A percentile compares a stretch with the other conserved stretches of the same genome.
phyloP scores from a whole-genome alignment of 2,888 invertebrate species.

The Drosophila borealis region DNA sequence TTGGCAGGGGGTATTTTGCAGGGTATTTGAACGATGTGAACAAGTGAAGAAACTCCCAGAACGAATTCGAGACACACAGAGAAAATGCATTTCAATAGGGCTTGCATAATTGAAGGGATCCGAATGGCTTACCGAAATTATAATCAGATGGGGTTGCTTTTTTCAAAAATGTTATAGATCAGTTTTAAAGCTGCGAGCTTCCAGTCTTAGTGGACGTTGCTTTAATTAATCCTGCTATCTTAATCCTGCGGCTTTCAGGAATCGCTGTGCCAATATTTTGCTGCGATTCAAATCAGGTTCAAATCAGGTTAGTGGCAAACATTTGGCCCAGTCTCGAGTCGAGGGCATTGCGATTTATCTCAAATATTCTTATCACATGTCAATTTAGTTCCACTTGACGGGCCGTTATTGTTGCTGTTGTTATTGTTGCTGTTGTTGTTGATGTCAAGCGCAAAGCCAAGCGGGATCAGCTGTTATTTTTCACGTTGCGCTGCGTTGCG shows the following conservation, averaged over 20 bases:
- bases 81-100: conserved; percentile 28
- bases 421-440: too few relatives aligned
- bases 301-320: not conserved
- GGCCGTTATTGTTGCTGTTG: conserved; percentile 3
- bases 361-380: conserved; percentile 72
- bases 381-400: conserved; percentile 73
- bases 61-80: conserved; percentile 23
- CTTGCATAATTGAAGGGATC: conserved; percentile 10
- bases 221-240: conserved; percentile 16
- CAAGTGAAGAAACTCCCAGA: conserved; percentile 51
- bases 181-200: not conserved
- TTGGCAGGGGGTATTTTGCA: too few relatives aligned
- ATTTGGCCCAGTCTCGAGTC: conserved; percentile 10
- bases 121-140: not conserved
- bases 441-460: conserved; percentile 55
- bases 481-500: conserved; percentile 67
- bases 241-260: conserved; percentile 4
- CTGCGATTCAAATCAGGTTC: not conserved
- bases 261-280: conserved; percentile 9
- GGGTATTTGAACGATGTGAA: not conserved
- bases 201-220: too few relatives aligned
- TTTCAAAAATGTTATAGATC: not conserved
- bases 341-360: conserved; percentile 49
- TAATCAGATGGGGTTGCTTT: conserved; percentile 9
- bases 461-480: conserved; percentile 74